Conservation (phyloP, 2,888 invertebrate genomes). For the Harpalus rubripes region DNA sequence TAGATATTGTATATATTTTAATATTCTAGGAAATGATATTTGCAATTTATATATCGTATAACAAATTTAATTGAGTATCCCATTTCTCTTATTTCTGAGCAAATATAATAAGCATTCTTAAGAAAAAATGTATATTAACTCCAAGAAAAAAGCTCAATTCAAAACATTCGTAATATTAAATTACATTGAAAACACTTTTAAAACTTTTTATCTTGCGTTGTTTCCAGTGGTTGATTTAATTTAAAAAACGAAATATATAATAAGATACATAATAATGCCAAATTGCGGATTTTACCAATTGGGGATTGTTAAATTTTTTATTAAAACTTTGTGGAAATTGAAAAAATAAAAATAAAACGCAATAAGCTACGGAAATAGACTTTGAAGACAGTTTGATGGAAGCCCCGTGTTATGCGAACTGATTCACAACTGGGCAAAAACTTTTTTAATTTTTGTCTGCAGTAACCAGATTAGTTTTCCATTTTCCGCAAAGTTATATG, state of each 20-base stretch:
- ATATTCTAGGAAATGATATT: no score
- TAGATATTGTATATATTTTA: no score
- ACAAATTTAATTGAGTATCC: no score
- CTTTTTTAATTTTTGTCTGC: conserved; percentile 48
- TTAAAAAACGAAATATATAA: conserved; percentile 19
- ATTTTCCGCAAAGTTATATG: conserved; percentile 28
- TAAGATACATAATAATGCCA: background rate
- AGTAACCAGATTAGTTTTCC: conserved; percentile 58
- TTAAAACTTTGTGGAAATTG: conserved; percentile 19
- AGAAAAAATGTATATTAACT: background rate
- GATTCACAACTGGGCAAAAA: conserved; percentile 43
- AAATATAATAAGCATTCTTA: background rate
- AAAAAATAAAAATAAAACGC: conserved; percentile 25
- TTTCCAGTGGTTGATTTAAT: conserved; percentile 25
- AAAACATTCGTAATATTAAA: conserved; percentile 21
- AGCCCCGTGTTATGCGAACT: conserved; percentile 22
- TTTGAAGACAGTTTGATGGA: conserved; percentile 43
- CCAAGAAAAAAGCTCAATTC: conserved; percentile 2
- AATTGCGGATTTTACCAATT: background rate
- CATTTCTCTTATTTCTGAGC: no score
- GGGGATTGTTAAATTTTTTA: conserved; percentile 15
- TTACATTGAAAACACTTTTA: background rate
- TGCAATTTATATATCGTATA: no score
- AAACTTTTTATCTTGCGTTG: background rate
- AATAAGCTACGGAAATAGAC: conserved; percentile 44